Evolutionary conservation across 1,140 invertebrate genomes (phyloP), one percentile per base, ranked within the genome.

Genomic region (Zaprionus ornatus): DNA sequence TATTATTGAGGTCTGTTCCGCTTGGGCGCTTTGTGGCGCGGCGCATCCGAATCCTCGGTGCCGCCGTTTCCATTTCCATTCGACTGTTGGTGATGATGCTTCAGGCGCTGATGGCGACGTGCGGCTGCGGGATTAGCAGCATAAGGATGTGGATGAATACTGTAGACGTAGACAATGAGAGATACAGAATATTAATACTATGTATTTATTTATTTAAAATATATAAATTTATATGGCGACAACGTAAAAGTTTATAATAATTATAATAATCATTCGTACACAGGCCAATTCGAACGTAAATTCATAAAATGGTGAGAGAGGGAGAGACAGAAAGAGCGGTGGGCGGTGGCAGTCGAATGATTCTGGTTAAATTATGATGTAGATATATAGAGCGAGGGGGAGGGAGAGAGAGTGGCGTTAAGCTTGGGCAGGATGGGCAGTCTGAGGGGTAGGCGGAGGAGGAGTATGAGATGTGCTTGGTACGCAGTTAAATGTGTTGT

Each of bases 131-230:
- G 52, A 48, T 74, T 77, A 4, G 55, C 71, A 57, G 72, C 82
- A 77, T 90, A 90, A 15, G 85, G 86, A 90, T 90, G 85, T 69
- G 82, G 73, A 66, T 90, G 86, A 65, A 85, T 77, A 72, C 85
- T 90, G 42, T 32, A 48, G 35, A 35, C 40, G n/a, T 29, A 19
- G 40, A 21, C 59, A 65, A 37, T 12, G 15, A 56, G 64, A 57
- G 37, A 72, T 32, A 68, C 29, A 54, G 64, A 19, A 62, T 23
- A 23, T 52, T 62, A 81, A 72, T 45, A 71, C 10, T 65, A 21
- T 62, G 2, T 32, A 32, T 32, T 10, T 10, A 10, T 32, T 3
- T 10, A 3, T 32, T 68, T 65, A 10, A 50, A 59, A 52, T 17
- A 52, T 23, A 55, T 70, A 66, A 48, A 23, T 13, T 21, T 64